Percentiles rank a stretch among this genome's conserved stretches.
Evolutionary conservation across 2,113 vertebrate genomes (phyloP).

Genomic region (Proteles cristata): DNA sequence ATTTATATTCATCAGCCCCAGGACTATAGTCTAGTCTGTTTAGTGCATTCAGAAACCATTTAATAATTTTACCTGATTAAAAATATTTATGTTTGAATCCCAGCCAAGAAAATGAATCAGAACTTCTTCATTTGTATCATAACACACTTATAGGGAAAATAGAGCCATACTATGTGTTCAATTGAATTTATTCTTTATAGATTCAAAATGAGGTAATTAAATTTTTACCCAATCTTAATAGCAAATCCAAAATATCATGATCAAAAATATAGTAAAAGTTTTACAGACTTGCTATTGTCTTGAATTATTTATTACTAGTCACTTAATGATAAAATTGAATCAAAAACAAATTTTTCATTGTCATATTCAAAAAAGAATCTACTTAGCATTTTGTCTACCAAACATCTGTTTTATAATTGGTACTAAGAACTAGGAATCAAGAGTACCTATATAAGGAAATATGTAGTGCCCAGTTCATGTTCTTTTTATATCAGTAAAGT

Average conservation of each 20-base stretch:
- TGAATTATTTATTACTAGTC: background rate
- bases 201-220: slow-evolving; percentile 1
- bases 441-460: background rate
- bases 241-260: background rate
- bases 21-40: background rate
- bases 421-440: background rate
- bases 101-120: slow-evolving; percentile 48
- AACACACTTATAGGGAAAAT: slow-evolving; percentile 24
- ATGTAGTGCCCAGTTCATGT: background rate
- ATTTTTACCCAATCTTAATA: slow-evolving; percentile 29
- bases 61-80: slow-evolving; percentile 70
- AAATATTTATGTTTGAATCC: slow-evolving; percentile 48
- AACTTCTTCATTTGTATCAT: slow-evolving; percentile 37
- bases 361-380: background rate
- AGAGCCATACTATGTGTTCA: background rate
- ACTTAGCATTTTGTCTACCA: background rate
- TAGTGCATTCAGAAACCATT: slow-evolving; percentile 43
- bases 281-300: background rate
- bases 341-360: background rate
- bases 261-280: background rate
- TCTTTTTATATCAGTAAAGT: background rate
- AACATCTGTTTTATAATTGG: background rate
- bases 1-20: slow-evolving; percentile 13
- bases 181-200: background rate
- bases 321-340: slow-evolving; percentile 28